Conservation (phyloP, 2,797 vertebrate species). For the Enteromius paludinosus region DNA sequence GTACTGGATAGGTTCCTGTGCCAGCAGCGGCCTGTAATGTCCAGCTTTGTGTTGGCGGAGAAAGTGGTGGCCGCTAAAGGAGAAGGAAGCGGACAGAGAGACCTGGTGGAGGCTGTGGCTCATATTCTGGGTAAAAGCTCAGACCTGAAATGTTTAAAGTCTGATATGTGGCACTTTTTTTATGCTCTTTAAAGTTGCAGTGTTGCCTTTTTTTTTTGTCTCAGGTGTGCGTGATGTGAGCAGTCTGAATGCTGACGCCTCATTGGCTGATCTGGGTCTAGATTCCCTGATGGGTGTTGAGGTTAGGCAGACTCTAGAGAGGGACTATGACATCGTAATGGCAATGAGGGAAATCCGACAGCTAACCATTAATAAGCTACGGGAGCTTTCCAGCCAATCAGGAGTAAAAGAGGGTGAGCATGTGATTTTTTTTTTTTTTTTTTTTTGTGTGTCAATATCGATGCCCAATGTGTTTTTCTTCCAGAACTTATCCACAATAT, state of each 20-base stretch:
- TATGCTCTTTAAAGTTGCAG: background rate
- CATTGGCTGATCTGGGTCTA: slow-evolving; percentile 91
- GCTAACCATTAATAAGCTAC: slow-evolving; percentile 89
- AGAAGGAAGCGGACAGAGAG: slow-evolving; percentile 74
- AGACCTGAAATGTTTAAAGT: background rate
- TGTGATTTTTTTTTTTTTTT: too few species aligned
- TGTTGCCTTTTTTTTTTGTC: background rate
- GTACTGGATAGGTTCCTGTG: slow-evolving; percentile 91
- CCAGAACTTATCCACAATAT: background rate
- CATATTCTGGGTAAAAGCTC: slow-evolving; percentile 88
- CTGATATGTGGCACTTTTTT: background rate
- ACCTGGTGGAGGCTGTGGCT: slow-evolving; percentile 88
- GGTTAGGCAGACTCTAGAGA: slow-evolving; percentile 92
- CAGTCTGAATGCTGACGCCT: slow-evolving; percentile 83
- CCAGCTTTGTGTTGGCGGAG: slow-evolving; percentile 93
- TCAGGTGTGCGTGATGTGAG: slow-evolving; percentile 89
- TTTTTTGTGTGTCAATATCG: slow-evolving; percentile 6
- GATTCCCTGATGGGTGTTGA: slow-evolving; percentile 98
- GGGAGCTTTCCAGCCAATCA: slow-evolving; percentile 77
- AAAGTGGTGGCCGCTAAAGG: slow-evolving; percentile 69
- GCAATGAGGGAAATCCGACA: slow-evolving; percentile 91
- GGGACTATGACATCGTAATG: slow-evolving; percentile 90
- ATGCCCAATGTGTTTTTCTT: background rate
- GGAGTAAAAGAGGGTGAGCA: slow-evolving; percentile 37
- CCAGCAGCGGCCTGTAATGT: slow-evolving; percentile 85